Conservation (phyloP, 1,140 invertebrate genomes). For the Sycophila sp. region DNA sequence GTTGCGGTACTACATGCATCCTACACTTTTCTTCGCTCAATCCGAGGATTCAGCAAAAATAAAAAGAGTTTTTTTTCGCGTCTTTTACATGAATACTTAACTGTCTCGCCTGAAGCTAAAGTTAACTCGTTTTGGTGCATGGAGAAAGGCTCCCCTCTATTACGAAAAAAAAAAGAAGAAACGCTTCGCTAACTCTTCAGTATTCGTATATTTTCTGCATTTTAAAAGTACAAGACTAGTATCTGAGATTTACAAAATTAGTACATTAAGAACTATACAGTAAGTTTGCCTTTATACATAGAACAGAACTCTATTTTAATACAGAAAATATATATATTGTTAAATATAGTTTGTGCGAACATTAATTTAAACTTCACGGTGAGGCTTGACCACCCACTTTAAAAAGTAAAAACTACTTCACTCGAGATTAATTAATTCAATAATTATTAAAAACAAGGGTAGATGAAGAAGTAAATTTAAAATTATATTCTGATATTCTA, state of each 20-base stretch:
- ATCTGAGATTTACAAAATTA: conserved; percentile 38
- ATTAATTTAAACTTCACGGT: no score
- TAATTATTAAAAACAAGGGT: no score
- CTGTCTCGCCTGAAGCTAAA: conserved; percentile 24
- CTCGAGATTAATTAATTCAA: no score
- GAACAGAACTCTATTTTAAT: conserved; percentile 13
- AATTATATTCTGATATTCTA: no score
- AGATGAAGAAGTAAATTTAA: no score
- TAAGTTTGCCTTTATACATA: conserved; percentile 31
- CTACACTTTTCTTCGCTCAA: conserved; percentile 26
- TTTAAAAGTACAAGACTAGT: conserved; percentile 38
- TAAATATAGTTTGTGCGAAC: neutral
- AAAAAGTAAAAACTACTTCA: no score
- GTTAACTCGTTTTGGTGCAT: conserved; percentile 31
- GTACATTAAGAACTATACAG: conserved; percentile 24
- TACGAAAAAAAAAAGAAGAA: no score
- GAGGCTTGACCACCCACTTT: no score
- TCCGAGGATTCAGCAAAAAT: conserved; percentile 29
- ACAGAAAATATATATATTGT: conserved; percentile 12
- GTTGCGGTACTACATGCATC: conserved; percentile 30
- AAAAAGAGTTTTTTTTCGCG: conserved; percentile 31
- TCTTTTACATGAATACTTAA: conserved; percentile 27
- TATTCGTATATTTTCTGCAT: conserved; percentile 34
- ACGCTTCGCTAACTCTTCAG: neutral
- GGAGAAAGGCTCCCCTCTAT: conserved; percentile 19